These are phyloP conservation scores for Drosophila quadrilineata DNA, from an alignment of 1,140 invertebrate species.

Conservation along the genomic window DNA sequence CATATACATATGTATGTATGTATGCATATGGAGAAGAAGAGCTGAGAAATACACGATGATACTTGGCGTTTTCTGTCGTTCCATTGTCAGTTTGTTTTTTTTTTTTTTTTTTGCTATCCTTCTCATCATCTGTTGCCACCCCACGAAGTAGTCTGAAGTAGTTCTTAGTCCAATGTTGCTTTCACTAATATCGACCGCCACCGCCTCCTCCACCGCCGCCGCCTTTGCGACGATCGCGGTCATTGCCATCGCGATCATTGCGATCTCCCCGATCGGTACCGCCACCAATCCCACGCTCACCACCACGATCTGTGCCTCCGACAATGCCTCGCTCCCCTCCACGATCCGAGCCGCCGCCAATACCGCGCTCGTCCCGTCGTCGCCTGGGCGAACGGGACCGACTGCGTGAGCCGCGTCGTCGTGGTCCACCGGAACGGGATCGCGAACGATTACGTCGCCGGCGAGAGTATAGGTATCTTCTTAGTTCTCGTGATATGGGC, in stretches of 20 bases:
- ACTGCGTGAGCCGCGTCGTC: slow-evolving; percentile 71
- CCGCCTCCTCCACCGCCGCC: slow-evolving; percentile 23
- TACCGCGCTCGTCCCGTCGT: slow-evolving; percentile 38
- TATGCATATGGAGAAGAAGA: slow-evolving; percentile 38
- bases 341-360: slow-evolving; percentile 46
- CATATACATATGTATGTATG: no score
- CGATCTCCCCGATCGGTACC: slow-evolving; percentile 35
- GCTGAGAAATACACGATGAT: slow-evolving; percentile 54
- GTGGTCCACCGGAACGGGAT: slow-evolving; percentile 77
- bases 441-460: slow-evolving; percentile 80
- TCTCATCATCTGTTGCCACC: slow-evolving; percentile 10
- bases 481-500: slow-evolving; percentile 96
- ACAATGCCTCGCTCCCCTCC: slow-evolving; percentile 38
- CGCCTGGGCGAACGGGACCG: slow-evolving; percentile 83
- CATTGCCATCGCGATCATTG: slow-evolving; percentile 36
- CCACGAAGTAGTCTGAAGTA: slow-evolving; percentile 12
- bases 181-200: slow-evolving; percentile 47
- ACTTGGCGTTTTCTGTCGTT: slow-evolving; percentile 33
- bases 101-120: slow-evolving; percentile 7
- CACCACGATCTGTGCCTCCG: slow-evolving; percentile 37
- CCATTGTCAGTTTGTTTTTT: slow-evolving; percentile 40
- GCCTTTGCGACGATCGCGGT: slow-evolving; percentile 41
- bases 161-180: slow-evolving; percentile 18
- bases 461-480: slow-evolving; percentile 87
- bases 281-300: slow-evolving; percentile 41